phyloP scores from a whole-genome alignment of 2,797 vertebrate genomes.

The Mormyrus hasselquistii region DNA sequence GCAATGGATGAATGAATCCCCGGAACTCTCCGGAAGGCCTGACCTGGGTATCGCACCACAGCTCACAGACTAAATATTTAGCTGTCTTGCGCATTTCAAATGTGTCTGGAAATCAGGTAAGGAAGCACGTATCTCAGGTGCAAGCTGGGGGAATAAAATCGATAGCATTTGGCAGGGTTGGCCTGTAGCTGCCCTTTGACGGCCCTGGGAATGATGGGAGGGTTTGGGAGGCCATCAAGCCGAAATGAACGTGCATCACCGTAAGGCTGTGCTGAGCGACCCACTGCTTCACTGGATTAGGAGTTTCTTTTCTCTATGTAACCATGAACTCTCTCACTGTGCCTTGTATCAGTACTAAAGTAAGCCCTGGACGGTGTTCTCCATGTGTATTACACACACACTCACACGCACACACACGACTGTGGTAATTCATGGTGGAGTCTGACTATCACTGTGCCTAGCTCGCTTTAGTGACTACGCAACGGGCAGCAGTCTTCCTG shows the following conservation, averaged over 20 bases:
- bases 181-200: neutral
- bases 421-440: neutral
- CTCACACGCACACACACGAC: neutral
- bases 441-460: neutral
- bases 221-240: neutral
- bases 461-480: neutral
- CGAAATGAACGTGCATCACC: neutral
- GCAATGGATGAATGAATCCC: slow-evolving; percentile 20
- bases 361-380: neutral
- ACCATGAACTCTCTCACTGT: neutral
- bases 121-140: neutral
- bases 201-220: neutral
- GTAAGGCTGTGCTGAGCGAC: neutral
- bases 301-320: neutral
- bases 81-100: slow-evolving; percentile 6
- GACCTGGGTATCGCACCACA: slow-evolving; percentile 3
- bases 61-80: slow-evolving; percentile 5
- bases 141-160: neutral
- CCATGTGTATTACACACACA: neutral
- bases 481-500: neutral
- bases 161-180: neutral
- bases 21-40: slow-evolving; percentile 2
- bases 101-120: neutral
- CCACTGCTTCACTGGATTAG: neutral
- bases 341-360: neutral